These are phyloP conservation scores for Adelosebastes latens DNA, from an alignment of 2,797 vertebrate genomes.

Conservation along the genomic window DNA sequence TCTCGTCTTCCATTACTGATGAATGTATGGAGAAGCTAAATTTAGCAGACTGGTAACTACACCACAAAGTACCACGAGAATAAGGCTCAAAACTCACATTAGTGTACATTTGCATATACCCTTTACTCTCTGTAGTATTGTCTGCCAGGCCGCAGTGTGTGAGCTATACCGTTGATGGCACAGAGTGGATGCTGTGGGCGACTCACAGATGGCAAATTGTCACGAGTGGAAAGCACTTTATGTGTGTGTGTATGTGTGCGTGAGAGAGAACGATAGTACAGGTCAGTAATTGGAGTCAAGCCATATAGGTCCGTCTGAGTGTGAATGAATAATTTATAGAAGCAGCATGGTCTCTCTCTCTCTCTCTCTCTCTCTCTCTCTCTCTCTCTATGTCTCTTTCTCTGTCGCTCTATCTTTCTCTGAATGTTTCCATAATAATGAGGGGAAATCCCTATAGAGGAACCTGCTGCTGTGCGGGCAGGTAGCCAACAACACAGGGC, in stretches of 20 bases:
- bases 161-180: not conserved
- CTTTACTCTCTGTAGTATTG: not conserved
- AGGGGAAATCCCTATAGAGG: constrained; percentile 36
- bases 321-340: constrained; percentile 73
- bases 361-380: not conserved
- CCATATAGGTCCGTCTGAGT: constrained; percentile 47
- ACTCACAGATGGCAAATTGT: constrained; percentile 45
- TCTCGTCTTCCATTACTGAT: too few relatives aligned
- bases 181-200: constrained; percentile 8
- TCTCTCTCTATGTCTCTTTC: not conserved
- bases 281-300: constrained; percentile 72
- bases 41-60: not conserved
- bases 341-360: constrained; percentile 16
- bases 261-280: not conserved
- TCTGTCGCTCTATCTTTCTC: not conserved
- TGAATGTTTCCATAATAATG: constrained; percentile 46
- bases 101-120: not conserved
- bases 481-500: constrained; percentile 24
- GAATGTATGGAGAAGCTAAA: not conserved
- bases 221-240: constrained; percentile 18
- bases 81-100: not conserved
- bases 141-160: not conserved
- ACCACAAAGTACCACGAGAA: not conserved
- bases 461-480: constrained; percentile 28
- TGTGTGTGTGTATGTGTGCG: constrained; percentile 2